Evolutionary conservation across 2,113 vertebrate genomes (phyloP), one percentile per base, ranked within the genome.

Genomic region (Campylomormyrus numenius): DNA sequence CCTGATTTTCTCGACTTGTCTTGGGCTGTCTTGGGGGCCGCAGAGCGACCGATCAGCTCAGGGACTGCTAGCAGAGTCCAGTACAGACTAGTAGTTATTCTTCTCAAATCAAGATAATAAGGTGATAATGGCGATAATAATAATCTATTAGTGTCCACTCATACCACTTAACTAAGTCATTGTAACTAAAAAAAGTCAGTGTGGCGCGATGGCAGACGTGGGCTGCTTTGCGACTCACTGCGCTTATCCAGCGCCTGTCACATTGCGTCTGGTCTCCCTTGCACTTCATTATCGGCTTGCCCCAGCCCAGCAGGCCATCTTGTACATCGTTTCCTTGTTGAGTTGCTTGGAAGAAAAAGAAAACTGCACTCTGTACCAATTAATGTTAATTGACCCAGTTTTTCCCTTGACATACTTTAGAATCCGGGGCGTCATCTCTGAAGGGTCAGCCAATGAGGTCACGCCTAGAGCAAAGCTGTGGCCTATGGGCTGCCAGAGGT

Each of bases 361-460:
- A 74, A n/a, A 56, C 11, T 35, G 84, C 56, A 86, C 31, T 49
- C 90, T 53, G 53, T 74, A 45, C 84, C 88, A 89, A 86, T 89
- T 56, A 89, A 58, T 49, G 88, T 80, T 89, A 74, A 89, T 91
- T 89, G 90, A 89, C 90, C 90, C 88, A 91, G 88, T 91, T 89
- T 89, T 88, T 46, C 45, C 58, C 84, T 87, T 48, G 66, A 84
- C 88, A 89, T 62, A 87, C 62, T 91, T 77, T 19, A 87, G 83
- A 90, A 77, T 74, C 70, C 45, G 27, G 58, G 83, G 45, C 74
- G 85, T 90, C 31, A 48, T 66, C 89, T 46, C 39, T 45, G 46
- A 45, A 39, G 62, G 49, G 85, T 74, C 27, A 48, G 62, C n/a
- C 48, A 52, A 6, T 21, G 42, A 27, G 53, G n/a, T 27, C n/a